Base-by-base conservation (phyloP, 2,113 vertebrate genomes). In the Malurus elegans region DNA sequence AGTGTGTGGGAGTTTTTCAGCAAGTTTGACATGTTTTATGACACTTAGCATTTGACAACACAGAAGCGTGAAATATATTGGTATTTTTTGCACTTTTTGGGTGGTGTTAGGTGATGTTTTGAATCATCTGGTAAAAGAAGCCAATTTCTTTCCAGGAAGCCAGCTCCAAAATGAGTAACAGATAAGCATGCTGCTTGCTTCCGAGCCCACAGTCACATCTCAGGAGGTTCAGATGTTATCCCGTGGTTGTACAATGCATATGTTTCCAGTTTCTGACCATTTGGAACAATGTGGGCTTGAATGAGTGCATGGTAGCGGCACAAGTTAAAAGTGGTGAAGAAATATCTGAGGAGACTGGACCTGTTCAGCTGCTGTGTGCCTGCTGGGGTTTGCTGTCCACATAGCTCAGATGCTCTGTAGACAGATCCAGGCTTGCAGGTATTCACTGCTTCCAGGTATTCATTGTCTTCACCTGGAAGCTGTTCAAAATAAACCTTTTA, bases 181-280 rank as follows among this genome's bases (percentile, higher is more conserved):
- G 57, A 28, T 88, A 86, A 88, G 48, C 14, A 6, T 7, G 7
- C 23, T 0, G 1, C 67, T 69, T 16, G 6, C 26, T 67, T 86
- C 36, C 2, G 6, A 57, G 38, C 0, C 0, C 16, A 7, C 1
- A 4, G 26, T 54, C 4, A 0, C 2, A 0, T 79, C 36, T 90
- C 10, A 2, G n/a, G 50, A 61, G 19, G 18, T 69, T 86, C 31
- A 6, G 14, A 6, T 79, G n/a, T 73, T 91, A n/a, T 15, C 31
- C n/a, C 4, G 15, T 86, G 38, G 12, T 50, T 69, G 31, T 69
- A 50, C 34, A 23, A 51, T 38, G 54, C 8, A 16, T 82, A 3
- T 65, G 16, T 70, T 80, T 65, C 69, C 56, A n/a, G 48, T 92
- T 88, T 88, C 53, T 90, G 69, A 36, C 38, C 2, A 1, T 32